phyloP scores from a whole-genome alignment of 1,140 invertebrate species.

The Apis dorsata region DNA sequence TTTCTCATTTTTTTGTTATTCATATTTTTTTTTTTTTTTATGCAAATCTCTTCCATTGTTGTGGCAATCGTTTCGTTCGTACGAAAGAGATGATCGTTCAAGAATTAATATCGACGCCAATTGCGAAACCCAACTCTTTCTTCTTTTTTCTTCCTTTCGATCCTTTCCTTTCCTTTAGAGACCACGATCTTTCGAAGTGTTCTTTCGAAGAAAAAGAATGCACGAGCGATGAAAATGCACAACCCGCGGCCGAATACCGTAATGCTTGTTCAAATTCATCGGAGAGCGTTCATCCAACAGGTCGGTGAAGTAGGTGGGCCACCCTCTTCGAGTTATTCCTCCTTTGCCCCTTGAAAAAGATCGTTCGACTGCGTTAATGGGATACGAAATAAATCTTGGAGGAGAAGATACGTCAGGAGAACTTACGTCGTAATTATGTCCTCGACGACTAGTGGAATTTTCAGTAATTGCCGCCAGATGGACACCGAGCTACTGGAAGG shows the following conservation, averaged over 20 bases:
- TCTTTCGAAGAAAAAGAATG: neutral
- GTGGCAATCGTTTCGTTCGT: constrained; percentile 38
- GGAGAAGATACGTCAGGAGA: constrained; percentile 9
- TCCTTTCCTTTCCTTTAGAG: neutral
- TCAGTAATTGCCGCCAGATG: neutral
- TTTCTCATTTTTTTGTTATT: neutral
- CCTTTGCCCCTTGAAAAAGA: neutral
- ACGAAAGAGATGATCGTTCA: neutral
- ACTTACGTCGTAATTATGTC: neutral
- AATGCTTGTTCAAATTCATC: constrained; percentile 46
- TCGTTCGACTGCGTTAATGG: neutral
- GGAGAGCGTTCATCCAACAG: neutral
- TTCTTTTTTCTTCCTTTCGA: neutral
- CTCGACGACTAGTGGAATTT: constrained; percentile 3
- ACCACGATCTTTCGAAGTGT: neutral
- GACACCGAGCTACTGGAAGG: neutral
- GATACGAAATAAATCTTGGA: constrained; percentile 5
- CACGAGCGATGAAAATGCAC: constrained; percentile 41
- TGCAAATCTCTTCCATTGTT: constrained; percentile 26
- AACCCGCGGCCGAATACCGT: constrained; percentile 28
- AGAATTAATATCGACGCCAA: constrained; percentile 41
- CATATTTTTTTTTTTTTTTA: constrained; percentile 48
- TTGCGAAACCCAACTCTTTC: neutral
- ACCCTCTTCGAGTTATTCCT: neutral
- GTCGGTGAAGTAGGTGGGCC: constrained; percentile 1